These are phyloP conservation scores for Melanotaenia boesemani DNA, from an alignment of 2,797 vertebrate species.

Conservation along the genomic window DNA sequence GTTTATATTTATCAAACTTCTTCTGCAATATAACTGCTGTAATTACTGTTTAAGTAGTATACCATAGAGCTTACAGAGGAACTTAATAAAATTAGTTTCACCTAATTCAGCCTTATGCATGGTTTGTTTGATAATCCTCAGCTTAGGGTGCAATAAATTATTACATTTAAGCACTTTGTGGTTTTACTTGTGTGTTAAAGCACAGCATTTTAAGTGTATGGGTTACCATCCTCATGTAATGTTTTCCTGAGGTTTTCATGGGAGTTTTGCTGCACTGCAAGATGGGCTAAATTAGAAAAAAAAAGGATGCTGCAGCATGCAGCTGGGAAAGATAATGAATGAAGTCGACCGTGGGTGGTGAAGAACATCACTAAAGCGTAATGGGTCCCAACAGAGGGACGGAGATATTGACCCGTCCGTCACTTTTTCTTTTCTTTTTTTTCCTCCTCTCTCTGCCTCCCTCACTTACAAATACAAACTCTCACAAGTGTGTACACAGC, in stretches of 20 bases:
- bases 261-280: constrained; percentile 49
- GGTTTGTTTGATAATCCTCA: constrained; percentile 41
- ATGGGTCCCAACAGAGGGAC: constrained; percentile 76
- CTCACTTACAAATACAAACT: constrained; percentile 53
- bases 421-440: constrained; percentile 39
- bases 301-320: constrained; percentile 72
- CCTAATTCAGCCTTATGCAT: constrained; percentile 26
- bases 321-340: constrained; percentile 82
- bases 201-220: constrained; percentile 10
- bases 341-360: constrained; percentile 79
- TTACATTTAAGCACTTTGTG: constrained; percentile 30
- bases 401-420: constrained; percentile 79
- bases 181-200: constrained; percentile 23
- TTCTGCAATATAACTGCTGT: not conserved
- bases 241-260: constrained; percentile 51
- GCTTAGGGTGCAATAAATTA: constrained; percentile 17
- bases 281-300: constrained; percentile 63
- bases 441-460: not conserved
- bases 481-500: constrained; percentile 50
- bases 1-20: not conserved
- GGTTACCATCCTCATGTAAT: constrained; percentile 16
- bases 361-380: constrained; percentile 80
- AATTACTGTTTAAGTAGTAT: not conserved
- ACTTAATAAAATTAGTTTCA: constrained; percentile 14
- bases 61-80: constrained; percentile 2